Evolutionary conservation across 2,797 vertebrate species (phyloP).

Genomic region (Myotis planiceps): DNA sequence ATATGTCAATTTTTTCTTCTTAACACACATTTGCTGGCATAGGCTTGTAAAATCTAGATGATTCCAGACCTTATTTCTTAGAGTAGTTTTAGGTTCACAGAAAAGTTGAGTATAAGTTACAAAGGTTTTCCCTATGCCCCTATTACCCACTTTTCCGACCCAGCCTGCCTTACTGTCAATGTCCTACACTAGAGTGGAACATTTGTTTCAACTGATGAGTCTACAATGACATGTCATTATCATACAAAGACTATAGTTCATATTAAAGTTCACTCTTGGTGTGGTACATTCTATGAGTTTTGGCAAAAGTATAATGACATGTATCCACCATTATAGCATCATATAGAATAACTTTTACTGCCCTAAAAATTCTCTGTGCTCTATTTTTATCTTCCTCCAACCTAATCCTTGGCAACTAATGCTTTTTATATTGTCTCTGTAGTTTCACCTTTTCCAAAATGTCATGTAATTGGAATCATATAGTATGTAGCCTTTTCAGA

Average conservation of each 20-base stretch:
- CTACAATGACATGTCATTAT: neutral
- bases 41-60: neutral
- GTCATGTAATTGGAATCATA: neutral
- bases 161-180: neutral
- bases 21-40: neutral
- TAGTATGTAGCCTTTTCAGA: neutral
- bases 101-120: neutral
- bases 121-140: neutral
- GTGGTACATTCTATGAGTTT: neutral
- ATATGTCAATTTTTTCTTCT: neutral
- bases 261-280: neutral
- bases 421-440: neutral
- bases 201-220: neutral
- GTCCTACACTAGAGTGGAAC: neutral
- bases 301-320: neutral
- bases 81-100: neutral
- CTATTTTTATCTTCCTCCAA: neutral
- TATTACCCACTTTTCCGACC: accelerated
- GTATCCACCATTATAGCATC: neutral
- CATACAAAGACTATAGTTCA: neutral
- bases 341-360: neutral
- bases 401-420: neutral
- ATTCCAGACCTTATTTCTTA: neutral
- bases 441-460: neutral
- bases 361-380: neutral